Conservation (phyloP, 2,888 invertebrate genomes). For the Tenthredo livida region DNA sequence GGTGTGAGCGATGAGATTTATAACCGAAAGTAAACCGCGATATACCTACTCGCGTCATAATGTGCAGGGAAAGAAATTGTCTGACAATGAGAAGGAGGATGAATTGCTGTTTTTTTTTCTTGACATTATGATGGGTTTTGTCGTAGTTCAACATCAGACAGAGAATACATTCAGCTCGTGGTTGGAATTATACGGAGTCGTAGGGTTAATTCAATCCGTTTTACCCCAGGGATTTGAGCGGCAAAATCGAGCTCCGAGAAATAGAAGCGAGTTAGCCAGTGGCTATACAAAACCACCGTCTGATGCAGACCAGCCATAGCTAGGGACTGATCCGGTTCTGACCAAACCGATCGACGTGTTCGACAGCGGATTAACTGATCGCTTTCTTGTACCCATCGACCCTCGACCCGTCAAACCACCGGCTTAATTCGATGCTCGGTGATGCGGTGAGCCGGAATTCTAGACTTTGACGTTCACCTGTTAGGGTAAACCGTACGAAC, state of each 20-base stretch:
- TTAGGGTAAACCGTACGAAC: neutral
- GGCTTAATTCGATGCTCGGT: slow-evolving; percentile 31
- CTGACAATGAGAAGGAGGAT: neutral
- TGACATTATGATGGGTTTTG: neutral
- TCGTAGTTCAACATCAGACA: neutral
- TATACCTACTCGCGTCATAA: too few species aligned
- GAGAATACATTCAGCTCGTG: neutral
- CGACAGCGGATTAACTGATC: slow-evolving; percentile 44
- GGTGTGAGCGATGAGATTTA: neutral
- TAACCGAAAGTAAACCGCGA: neutral
- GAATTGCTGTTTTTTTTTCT: neutral
- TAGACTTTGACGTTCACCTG: slow-evolving; percentile 17
- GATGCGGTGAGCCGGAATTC: slow-evolving; percentile 8
- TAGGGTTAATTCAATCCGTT: slow-evolving; percentile 8
- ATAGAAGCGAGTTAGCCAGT: slow-evolving; percentile 13
- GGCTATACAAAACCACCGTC: neutral
- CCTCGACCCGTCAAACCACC: slow-evolving; percentile 22
- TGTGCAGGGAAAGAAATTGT: too few species aligned
- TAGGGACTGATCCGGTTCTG: slow-evolving; percentile 6
- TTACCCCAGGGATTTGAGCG: neutral
- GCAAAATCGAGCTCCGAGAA: neutral
- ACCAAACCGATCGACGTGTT: slow-evolving; percentile 25
- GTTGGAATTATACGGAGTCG: neutral
- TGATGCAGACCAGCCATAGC: neutral
- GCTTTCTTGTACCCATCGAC: slow-evolving; percentile 37